A percentile compares a stretch with the other conserved stretches of the same genome.
Evolutionary conservation across 1,140 invertebrate genomes (phyloP).

Genomic region (Theocolax elegans): DNA sequence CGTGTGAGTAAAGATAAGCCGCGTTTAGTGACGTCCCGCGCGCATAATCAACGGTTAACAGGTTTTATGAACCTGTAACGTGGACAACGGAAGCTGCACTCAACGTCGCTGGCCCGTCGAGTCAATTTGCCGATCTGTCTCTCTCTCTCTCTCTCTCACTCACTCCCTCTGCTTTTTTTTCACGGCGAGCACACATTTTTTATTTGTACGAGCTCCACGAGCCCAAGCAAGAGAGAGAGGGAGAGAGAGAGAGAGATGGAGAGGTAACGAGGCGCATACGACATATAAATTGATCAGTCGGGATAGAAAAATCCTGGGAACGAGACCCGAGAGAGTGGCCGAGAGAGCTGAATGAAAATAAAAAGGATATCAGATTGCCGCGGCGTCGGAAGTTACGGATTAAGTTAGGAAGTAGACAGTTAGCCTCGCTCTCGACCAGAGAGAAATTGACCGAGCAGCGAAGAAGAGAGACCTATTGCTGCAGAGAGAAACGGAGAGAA

Average conservation of each 20-base stretch:
- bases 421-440: constrained; percentile 62
- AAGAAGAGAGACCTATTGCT: neutral
- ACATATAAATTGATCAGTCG: constrained; percentile 67
- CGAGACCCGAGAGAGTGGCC: constrained; percentile 43
- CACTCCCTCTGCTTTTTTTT: constrained; percentile 3
- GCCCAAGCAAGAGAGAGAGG: neutral
- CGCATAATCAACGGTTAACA: constrained; percentile 62
- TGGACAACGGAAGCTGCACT: constrained; percentile 64
- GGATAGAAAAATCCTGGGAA: constrained; percentile 69
- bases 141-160: constrained; percentile 5
- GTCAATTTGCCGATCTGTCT: constrained; percentile 50
- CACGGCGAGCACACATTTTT: neutral
- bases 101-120: constrained; percentile 53
- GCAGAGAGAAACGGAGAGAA: constrained; percentile 42
- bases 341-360: constrained; percentile 62
- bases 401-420: constrained; percentile 69
- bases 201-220: constrained; percentile 7
- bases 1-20: neutral
- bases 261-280: constrained; percentile 51
- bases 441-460: too few species aligned
- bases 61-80: constrained; percentile 66
- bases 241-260: constrained; percentile 36
- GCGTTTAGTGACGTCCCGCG: constrained; percentile 47
- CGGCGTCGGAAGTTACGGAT: constrained; percentile 69
- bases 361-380: constrained; percentile 70